Conservation (phyloP, 2,797 vertebrate genomes). For the Megaceryle alcyon region DNA sequence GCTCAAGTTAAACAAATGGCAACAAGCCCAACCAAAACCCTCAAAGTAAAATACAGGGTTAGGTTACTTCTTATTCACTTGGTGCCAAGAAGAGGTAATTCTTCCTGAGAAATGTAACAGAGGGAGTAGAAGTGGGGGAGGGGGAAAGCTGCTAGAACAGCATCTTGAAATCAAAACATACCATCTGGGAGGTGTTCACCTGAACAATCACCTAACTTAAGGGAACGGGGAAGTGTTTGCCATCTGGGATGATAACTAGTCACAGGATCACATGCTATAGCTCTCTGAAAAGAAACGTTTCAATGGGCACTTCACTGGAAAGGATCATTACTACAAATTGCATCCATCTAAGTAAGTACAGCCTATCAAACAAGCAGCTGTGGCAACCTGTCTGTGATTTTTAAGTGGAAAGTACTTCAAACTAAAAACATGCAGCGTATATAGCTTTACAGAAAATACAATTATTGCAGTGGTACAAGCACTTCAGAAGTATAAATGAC, state of each 20-base stretch:
- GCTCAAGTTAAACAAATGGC: background rate
- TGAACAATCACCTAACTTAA: background rate
- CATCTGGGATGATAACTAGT: background rate
- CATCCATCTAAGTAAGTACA: background rate
- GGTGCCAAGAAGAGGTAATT: background rate
- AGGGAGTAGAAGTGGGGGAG: background rate
- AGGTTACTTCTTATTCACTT: background rate
- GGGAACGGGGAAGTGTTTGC: background rate
- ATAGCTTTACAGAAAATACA: background rate
- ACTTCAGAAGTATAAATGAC: constrained; percentile 10
- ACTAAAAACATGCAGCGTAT: background rate
- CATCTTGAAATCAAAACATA: background rate
- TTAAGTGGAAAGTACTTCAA: constrained; percentile 5
- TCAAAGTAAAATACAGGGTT: background rate
- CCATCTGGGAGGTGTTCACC: background rate
- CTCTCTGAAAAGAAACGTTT: background rate
- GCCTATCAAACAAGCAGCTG: constrained; percentile 13
- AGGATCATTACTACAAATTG: constrained; percentile 1
- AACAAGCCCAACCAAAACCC: constrained; percentile 20
- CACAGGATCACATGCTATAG: background rate
- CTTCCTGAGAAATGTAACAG: background rate
- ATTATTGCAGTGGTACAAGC: background rate
- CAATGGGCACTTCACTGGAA: background rate
- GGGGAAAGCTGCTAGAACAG: background rate
- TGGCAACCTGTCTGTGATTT: constrained; percentile 22